Evolutionary conservation across 2,113 vertebrate genomes (phyloP).

Genomic region (Calypte anna): DNA sequence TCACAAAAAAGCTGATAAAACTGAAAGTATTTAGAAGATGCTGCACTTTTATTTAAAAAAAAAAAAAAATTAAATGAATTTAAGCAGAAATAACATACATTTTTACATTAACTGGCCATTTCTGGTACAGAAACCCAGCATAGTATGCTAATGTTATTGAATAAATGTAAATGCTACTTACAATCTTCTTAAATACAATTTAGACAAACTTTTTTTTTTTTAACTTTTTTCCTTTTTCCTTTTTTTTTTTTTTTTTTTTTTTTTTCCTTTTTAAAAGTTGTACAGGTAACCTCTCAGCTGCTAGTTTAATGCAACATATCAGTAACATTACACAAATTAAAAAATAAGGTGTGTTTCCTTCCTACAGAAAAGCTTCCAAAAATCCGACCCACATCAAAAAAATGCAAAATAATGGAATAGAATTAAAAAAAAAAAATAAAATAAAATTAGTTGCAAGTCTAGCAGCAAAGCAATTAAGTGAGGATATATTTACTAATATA

Average conservation of each 20-base stretch:
- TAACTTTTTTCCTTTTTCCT: constrained; percentile 70
- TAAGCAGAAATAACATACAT: constrained; percentile 87
- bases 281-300: constrained; percentile 81
- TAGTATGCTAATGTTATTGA: constrained; percentile 85
- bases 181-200: constrained; percentile 87
- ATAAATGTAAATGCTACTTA: constrained; percentile 91
- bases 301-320: constrained; percentile 82
- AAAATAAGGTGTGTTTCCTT: constrained; percentile 75
- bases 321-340: constrained; percentile 82
- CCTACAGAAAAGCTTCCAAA: constrained; percentile 83
- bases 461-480: constrained; percentile 85
- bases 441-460: constrained; percentile 81
- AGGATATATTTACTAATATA: constrained; percentile 79
- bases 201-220: constrained; percentile 81
- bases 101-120: constrained; percentile 86
- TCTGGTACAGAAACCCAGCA: constrained; percentile 88
- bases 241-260: constrained; percentile 63
- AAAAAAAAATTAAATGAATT: constrained; percentile 82
- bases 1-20: constrained; percentile 82
- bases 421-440: constrained; percentile 56
- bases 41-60: constrained; percentile 82
- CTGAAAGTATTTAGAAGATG: constrained; percentile 82
- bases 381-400: constrained; percentile 79
- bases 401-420: constrained; percentile 82
- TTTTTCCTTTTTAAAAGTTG: constrained; percentile 75